Conservation (phyloP, 53 echinoderm and acorn worm species). For the Actinopyga echinites region DNA sequence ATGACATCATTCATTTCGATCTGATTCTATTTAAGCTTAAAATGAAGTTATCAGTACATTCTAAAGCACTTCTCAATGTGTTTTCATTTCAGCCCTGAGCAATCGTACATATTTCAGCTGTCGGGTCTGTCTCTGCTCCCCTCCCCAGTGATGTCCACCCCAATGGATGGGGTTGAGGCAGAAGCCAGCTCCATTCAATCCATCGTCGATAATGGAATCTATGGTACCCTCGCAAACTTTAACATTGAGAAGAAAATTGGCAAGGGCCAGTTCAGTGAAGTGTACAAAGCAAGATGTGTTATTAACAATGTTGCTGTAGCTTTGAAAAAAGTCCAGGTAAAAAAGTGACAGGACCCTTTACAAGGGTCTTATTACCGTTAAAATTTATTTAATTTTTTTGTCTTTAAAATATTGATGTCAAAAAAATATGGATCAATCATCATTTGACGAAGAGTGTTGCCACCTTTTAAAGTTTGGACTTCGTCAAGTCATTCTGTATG, state of each 20-base stretch:
- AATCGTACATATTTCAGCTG: not conserved
- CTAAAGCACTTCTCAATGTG: not conserved
- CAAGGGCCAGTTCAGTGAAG: slow-evolving; percentile 97
- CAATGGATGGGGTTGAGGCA: slow-evolving; percentile 40
- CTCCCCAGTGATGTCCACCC: slow-evolving; percentile 10
- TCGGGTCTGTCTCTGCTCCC: not conserved
- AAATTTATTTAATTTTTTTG: too few species aligned
- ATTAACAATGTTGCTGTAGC: slow-evolving; percentile 81
- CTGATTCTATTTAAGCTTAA: too few species aligned
- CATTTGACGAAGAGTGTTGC: too few species aligned
- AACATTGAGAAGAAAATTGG: slow-evolving; percentile 92
- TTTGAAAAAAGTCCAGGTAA: slow-evolving; percentile 96
- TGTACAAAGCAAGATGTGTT: slow-evolving; percentile 85
- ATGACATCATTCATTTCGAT: too few species aligned
- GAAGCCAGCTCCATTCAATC: slow-evolving; percentile 37
- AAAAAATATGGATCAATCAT: too few species aligned
- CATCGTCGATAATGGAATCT: slow-evolving; percentile 57
- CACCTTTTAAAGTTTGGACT: too few species aligned
- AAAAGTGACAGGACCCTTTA: not conserved
- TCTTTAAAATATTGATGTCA: too few species aligned
- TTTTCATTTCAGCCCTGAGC: not conserved
- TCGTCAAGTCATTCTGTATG: too few species aligned
- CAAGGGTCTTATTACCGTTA: too few species aligned
- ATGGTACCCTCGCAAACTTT: slow-evolving; percentile 75
- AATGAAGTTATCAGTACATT: too few species aligned